These are phyloP conservation scores for Pionites leucogaster DNA, from an alignment of 2,113 vertebrate genomes.

Conservation along the genomic window DNA sequence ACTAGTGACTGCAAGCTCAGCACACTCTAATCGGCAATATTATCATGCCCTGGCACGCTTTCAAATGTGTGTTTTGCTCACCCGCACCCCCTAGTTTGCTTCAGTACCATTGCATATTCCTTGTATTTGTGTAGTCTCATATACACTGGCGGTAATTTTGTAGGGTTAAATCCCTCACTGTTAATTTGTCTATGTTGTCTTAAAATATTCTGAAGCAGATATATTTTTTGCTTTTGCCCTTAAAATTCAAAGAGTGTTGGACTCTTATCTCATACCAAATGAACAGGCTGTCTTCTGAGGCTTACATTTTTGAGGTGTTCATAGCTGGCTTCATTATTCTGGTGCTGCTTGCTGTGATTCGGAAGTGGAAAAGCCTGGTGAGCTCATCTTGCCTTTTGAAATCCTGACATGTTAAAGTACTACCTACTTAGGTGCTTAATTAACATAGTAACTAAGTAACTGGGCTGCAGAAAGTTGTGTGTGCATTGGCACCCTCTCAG, in stretches of 20 bases:
- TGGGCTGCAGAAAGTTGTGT: neutral
- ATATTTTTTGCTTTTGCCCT: neutral
- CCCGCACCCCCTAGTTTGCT: neutral
- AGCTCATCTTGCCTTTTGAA: neutral
- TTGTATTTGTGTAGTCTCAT: neutral
- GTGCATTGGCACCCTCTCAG: neutral
- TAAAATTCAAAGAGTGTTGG: neutral
- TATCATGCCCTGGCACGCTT: neutral
- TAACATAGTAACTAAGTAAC: neutral
- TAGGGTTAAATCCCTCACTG: neutral
- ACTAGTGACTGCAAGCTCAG: constrained; percentile 11
- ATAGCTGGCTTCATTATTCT: neutral
- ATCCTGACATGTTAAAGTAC: neutral
- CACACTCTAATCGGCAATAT: neutral
- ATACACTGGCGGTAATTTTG: neutral
- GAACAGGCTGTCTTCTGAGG: neutral
- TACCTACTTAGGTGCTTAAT: neutral
- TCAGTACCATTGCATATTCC: neutral
- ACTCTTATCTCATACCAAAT: neutral
- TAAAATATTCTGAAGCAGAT: neutral
- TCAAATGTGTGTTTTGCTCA: neutral
- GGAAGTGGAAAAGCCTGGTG: neutral
- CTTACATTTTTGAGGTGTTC: neutral
- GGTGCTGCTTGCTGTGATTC: neutral
- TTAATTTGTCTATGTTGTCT: neutral